Evolutionary conservation across 1,140 invertebrate species (phyloP).

Genomic region (Megathymus violae): DNA sequence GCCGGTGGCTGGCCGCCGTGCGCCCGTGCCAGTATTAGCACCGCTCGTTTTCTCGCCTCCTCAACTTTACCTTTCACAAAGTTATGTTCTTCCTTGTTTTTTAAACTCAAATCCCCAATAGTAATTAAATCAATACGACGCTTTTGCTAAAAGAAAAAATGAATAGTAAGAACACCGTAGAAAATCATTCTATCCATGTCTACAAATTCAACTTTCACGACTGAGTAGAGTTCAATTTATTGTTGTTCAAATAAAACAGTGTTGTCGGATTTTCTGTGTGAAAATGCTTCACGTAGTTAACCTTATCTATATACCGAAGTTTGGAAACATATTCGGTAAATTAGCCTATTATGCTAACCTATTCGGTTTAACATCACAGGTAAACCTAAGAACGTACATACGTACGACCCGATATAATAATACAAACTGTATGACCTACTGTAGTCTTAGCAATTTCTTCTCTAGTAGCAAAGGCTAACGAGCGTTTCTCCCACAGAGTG

Average conservation of each 20-base stretch:
- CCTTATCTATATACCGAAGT: too few species aligned
- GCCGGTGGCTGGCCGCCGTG: constrained; percentile 97
- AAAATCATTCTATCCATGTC: too few species aligned
- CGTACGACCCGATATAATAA: too few species aligned
- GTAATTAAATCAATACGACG: constrained; percentile 94
- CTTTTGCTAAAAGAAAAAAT: constrained; percentile 89
- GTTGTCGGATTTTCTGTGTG: too few species aligned
- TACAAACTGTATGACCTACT: constrained; percentile 82
- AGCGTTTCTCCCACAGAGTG: constrained; percentile 88
- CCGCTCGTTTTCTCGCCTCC: constrained; percentile 85
- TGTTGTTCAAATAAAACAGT: too few species aligned
- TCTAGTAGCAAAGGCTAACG: constrained; percentile 84
- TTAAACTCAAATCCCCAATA: constrained; percentile 86
- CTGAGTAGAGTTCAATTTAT: too few species aligned
- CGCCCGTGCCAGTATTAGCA: constrained; percentile 91
- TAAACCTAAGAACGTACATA: background rate
- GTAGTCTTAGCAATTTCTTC: constrained; percentile 89
- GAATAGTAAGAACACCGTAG: background rate
- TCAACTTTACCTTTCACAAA: constrained; percentile 48
- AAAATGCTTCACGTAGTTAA: too few species aligned
- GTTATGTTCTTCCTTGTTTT: constrained; percentile 67
- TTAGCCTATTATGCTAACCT: too few species aligned
- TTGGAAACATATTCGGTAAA: too few species aligned
- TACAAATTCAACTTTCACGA: too few species aligned
- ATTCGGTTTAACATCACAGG: too few species aligned